Base-by-base conservation (phyloP, 2,797 vertebrate species). In the Xiphophorus birchmanni region DNA sequence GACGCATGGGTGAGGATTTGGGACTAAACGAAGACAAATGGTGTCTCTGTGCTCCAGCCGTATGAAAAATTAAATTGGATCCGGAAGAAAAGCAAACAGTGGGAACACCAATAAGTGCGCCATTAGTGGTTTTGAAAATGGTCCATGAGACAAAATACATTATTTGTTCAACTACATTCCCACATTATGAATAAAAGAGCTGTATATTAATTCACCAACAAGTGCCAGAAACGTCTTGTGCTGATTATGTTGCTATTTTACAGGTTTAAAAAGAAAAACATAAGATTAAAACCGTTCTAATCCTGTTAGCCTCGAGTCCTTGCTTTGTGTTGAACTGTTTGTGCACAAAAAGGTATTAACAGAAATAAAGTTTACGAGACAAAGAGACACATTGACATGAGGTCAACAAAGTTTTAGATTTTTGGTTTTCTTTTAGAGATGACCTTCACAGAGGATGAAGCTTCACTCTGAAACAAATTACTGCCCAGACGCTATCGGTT, bases 391-490 rank as follows among this genome's bases (percentile, higher is more conserved):
- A 83, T 58, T 82, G 40, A n/a, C 67, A 44, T 71, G 40, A 44
- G 40, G 10, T 44, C 23, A n/a, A 42, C 23, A 42, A 71, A 44
- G 67, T 71, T n/a, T 71, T 26, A 0, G 23, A 15, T 3, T 71
- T 69, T 44, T 15, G 12, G 4, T 44, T 44, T n/a, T 2, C 40
- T 15, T 71, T 71, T 23, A 71, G 67, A 71, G n/a, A 44, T 26
- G 40, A 71, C 67, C 67, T 71, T 71, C 67, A 45, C 11, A 44
- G 67, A n/a, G 23, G 40, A 26, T 15, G 78, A 86, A 67, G 81
- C 77, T 63, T 73, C 74, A 77, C 78, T 80, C 75, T 87, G 83
- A 82, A 84, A 86, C 89, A 91, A 91, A 93, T 92, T 94, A 91
- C 84, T 80, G 91, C 75, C 84, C 67, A 84, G 85, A 89, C 54